A percentile compares a stretch with the other conserved stretches of the same genome.
phyloP scores from a whole-genome alignment of 2,113 vertebrate species.

The Gopherus flavomarginatus region DNA sequence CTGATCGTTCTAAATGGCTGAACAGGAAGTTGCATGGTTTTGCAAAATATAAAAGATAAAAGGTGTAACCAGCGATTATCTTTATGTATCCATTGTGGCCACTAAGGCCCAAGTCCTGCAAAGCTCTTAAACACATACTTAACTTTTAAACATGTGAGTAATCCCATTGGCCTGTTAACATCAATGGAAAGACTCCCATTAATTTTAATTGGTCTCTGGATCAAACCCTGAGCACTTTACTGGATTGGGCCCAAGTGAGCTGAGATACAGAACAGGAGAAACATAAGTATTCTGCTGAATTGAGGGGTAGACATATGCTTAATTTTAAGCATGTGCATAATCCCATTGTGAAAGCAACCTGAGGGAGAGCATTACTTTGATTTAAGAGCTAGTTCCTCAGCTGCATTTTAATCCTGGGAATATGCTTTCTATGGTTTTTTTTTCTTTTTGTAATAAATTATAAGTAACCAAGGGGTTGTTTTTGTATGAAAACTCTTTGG shows the following conservation, averaged over 20 bases:
- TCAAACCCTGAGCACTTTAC: neutral
- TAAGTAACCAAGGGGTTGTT: neutral
- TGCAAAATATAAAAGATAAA: neutral
- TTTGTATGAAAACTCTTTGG: neutral
- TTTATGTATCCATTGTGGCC: neutral
- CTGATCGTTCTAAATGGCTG: neutral
- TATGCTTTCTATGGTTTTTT: accelerated
- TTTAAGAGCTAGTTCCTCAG: neutral
- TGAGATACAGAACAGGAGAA: neutral
- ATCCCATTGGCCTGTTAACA: neutral
- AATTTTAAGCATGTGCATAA: neutral
- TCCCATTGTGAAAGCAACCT: neutral
- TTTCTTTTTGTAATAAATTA: neutral
- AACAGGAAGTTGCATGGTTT: neutral
- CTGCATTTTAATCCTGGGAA: neutral
- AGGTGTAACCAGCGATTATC: neutral
- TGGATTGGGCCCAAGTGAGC: neutral
- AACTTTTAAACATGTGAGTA: neutral
- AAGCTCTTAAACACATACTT: neutral
- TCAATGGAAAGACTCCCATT: neutral
- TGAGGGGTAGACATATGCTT: neutral
- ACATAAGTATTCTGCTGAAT: neutral
- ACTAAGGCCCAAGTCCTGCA: neutral
- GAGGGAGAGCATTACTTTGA: accelerated
- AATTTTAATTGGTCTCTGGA: neutral